Base-by-base conservation (phyloP, 2,888 invertebrate genomes). In the Drosophila fungiperda region DNA sequence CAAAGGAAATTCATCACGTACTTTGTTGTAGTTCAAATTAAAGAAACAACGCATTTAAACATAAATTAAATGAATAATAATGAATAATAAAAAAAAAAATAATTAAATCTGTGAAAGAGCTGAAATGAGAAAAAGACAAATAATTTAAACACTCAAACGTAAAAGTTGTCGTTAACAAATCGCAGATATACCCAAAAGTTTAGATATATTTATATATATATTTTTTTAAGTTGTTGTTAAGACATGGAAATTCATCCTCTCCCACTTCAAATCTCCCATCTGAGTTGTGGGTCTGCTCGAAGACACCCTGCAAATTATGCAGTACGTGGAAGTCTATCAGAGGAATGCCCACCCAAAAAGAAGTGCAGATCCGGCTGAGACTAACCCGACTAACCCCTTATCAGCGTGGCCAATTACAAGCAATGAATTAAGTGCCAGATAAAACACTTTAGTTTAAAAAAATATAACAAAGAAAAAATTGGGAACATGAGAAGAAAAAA, bases 351-450 rank as follows among this genome's bases (percentile, higher is more conserved):
- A 85, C 84, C 90, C 84, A 89, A 58, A 36, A 87, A 35, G 58
- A 49, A 32, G 42, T 50, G 40, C 11, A 38, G 11, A 26, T 32
- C 29, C 32, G 36, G 36, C 29, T 3, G 36, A 26, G n/a, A 53
- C 29, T 52, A 58, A 68, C 29, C 29, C 29, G 29, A 6, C 5
- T 29, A 29, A 36, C 17, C n/a, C 38, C 53, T 76, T 89, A 85
- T 89, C 90, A 82, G 88, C 90, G 66, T 89, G 88, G 60, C 88
- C 68, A 89, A 89, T 85, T 87, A 68, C 65, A 72, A 58, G 72
- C 64, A 78, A 73, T 72, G 71, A 73, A 81, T 62, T 66, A 70
- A 82, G 90, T 89, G 85, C 70, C 69, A 82, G 85, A 85, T 85
- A 85, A 85, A 89, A 90, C 85, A 85, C 85, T 87, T 85, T 36